Evolutionary conservation across 2,797 vertebrate species (phyloP).

Genomic region (Anguilla pacifica): DNA sequence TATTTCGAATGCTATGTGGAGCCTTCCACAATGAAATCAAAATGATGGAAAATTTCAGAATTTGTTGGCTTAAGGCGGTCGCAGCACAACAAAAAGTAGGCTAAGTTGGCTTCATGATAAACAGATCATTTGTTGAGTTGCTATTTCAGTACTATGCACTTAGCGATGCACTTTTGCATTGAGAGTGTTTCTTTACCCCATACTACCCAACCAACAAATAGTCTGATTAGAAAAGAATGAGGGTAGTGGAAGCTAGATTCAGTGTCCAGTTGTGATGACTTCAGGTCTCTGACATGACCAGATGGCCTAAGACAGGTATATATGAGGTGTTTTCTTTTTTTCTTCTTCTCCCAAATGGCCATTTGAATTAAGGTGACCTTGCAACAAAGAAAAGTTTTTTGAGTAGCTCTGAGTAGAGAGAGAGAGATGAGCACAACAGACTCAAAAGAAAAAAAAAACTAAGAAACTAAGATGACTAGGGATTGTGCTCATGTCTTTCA

Average conservation of each 20-base stretch:
- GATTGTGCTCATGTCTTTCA: background rate
- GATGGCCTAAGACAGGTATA: conserved; percentile 46
- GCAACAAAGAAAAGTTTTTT: background rate
- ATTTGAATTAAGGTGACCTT: conserved; percentile 2
- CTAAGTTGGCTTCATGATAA: background rate
- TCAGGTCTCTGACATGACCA: conserved; percentile 38
- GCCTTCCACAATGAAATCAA: background rate
- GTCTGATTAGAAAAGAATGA: conserved; percentile 2
- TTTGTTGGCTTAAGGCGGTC: too few relatives aligned
- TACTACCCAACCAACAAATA: background rate
- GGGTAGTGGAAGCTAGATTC: conserved; percentile 31
- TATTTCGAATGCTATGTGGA: background rate
- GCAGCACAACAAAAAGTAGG: too few relatives aligned
- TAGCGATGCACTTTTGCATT: background rate
- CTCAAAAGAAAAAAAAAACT: background rate
- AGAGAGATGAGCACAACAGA: background rate
- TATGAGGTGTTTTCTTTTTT: background rate
- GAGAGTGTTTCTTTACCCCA: background rate
- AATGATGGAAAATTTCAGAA: background rate
- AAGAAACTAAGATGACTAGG: background rate
- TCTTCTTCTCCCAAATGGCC: background rate
- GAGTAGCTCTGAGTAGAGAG: background rate
- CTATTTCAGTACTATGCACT: background rate
- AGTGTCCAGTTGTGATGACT: conserved; percentile 38
- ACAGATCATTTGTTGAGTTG: background rate